Percentiles rank a stretch among this genome's conserved stretches.
These are phyloP conservation scores for Rhinoptilus africanus DNA, from an alignment of 2,113 vertebrate genomes.

Conservation along the genomic window DNA sequence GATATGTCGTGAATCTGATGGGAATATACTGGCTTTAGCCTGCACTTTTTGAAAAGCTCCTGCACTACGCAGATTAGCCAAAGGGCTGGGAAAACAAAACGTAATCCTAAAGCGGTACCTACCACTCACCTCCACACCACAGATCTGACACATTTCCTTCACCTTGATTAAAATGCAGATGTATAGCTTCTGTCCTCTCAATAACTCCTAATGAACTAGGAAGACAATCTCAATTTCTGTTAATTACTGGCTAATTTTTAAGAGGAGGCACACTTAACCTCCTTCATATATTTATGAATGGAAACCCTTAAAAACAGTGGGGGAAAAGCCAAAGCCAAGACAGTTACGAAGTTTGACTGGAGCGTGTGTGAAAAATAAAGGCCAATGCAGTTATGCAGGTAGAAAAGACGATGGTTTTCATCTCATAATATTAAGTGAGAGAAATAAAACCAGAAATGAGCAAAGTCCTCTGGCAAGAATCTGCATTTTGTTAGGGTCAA, in stretches of 20 bases:
- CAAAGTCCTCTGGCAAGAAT: neutral
- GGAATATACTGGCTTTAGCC: neutral
- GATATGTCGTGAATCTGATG: neutral
- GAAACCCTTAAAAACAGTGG: neutral
- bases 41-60: neutral
- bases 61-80: neutral
- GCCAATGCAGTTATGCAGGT: neutral
- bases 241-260: neutral
- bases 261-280: neutral
- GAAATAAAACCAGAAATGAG: neutral
- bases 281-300: neutral
- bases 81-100: neutral
- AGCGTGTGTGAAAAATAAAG: neutral
- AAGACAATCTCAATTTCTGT: neutral
- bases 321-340: neutral
- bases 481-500: neutral
- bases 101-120: neutral
- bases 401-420: neutral
- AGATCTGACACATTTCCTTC: neutral
- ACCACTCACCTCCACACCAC: neutral
- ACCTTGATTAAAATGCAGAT: neutral
- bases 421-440: neutral
- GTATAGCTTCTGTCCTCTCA: neutral
- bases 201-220: neutral
- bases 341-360: neutral